Conservation (phyloP, 2,113 vertebrate genomes). For the Scytalopus superciliaris region DNA sequence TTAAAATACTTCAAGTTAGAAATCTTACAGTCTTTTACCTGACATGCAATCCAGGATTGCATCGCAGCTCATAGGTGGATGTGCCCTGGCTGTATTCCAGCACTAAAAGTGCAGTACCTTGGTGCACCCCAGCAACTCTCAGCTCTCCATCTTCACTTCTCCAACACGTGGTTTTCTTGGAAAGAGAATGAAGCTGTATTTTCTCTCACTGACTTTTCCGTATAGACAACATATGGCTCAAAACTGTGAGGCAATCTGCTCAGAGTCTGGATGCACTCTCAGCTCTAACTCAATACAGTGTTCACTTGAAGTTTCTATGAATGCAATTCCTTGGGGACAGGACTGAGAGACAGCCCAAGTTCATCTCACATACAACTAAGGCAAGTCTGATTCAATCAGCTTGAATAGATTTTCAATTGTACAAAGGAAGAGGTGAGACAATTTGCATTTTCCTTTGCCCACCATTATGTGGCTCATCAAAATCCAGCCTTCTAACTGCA, state of each 20-base stretch:
- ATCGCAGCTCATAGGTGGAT: background rate
- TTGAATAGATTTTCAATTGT: background rate
- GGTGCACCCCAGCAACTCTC: background rate
- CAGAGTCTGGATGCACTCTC: slow-evolving; percentile 13
- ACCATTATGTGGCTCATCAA: background rate
- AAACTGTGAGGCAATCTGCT: slow-evolving; percentile 58
- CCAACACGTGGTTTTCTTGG: slow-evolving; percentile 15
- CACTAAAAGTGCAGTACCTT: background rate
- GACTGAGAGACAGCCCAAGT: background rate
- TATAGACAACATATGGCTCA: slow-evolving; percentile 59
- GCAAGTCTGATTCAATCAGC: background rate
- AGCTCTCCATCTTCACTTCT: background rate
- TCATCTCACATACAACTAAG: background rate
- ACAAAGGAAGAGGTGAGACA: background rate
- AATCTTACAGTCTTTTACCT: background rate
- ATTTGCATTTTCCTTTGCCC: background rate
- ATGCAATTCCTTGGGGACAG: background rate
- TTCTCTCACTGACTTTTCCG: slow-evolving; percentile 22
- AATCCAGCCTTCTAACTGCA: background rate
- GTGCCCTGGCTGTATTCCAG: background rate
- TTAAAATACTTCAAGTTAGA: background rate
- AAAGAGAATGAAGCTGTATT: slow-evolving; percentile 38
- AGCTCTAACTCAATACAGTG: background rate
- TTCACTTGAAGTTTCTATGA: background rate
- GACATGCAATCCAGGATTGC: background rate